Evolutionary conservation across 2,888 invertebrate species (phyloP).

Genomic region (Lycia hirtaria): DNA sequence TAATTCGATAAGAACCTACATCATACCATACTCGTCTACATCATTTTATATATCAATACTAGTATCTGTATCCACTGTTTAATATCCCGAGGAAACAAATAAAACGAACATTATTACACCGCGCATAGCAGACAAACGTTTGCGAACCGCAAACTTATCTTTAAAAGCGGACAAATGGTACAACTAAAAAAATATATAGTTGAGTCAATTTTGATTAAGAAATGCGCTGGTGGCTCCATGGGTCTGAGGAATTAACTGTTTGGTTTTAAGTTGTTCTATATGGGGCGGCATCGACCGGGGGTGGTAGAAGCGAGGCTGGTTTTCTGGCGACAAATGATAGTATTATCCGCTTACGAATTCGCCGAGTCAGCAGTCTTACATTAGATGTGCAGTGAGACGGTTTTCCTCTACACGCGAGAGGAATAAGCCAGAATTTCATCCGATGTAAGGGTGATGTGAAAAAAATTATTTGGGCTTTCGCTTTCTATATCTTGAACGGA

Average conservation of each 20-base stretch:
- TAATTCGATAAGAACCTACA: too few relatives aligned
- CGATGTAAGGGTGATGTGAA: background rate
- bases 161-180: background rate
- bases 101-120: conserved; percentile 8
- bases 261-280: background rate
- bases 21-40: too few relatives aligned
- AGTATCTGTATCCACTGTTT: conserved; percentile 1
- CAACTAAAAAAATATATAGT: background rate
- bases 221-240: background rate
- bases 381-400: conserved; percentile 3
- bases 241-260: too few relatives aligned
- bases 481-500: too few relatives aligned
- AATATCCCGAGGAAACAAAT: conserved; percentile 6
- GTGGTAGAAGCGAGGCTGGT: background rate
- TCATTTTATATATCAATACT: conserved; percentile 10
- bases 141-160: background rate
- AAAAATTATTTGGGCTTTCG: too few relatives aligned
- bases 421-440: background rate
- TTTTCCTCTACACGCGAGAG: background rate
- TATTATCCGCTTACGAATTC: conserved; percentile 13
- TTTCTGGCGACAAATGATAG: conserved; percentile 11
- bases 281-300: background rate
- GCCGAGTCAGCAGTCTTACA: conserved; percentile 4
- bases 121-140: background rate
- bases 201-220: background rate